Evolutionary conservation across 2,797 vertebrate genomes (phyloP).

Genomic region (Schizopygopsis malacanthus): DNA sequence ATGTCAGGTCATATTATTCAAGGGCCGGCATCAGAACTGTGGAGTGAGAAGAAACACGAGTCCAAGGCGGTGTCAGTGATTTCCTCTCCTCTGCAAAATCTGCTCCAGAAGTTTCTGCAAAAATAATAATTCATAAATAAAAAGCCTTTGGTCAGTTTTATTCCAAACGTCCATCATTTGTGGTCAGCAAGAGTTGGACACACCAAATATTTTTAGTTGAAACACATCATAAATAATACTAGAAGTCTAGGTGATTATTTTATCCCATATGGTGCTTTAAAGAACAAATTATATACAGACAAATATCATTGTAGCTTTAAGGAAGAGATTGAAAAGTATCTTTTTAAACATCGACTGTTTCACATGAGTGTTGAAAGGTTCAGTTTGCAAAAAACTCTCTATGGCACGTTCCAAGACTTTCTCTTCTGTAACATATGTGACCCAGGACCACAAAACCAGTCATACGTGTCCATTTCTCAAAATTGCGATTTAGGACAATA

Average conservation of each 20-base stretch:
- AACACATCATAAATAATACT: constrained; percentile 31
- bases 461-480: no score
- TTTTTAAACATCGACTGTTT: background rate
- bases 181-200: background rate
- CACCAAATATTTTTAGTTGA: background rate
- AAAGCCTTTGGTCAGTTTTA: constrained; percentile 3
- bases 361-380: constrained; percentile 8
- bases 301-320: constrained; percentile 5
- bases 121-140: background rate
- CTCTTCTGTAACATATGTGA: background rate
- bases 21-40: constrained; percentile 15
- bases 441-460: no score
- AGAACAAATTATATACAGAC: background rate
- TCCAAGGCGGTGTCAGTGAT: constrained; percentile 70
- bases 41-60: background rate
- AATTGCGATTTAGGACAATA: no score
- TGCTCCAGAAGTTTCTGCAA: constrained; percentile 89
- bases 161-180: constrained; percentile 19
- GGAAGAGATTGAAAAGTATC: background rate
- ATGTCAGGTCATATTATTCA: constrained; percentile 11
- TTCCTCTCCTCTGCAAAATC: constrained; percentile 82
- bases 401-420: background rate
- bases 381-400: background rate
- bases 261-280: background rate
- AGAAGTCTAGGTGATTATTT: background rate